Base-by-base conservation (phyloP, 2,888 invertebrate species). In the Torymus texanus region DNA sequence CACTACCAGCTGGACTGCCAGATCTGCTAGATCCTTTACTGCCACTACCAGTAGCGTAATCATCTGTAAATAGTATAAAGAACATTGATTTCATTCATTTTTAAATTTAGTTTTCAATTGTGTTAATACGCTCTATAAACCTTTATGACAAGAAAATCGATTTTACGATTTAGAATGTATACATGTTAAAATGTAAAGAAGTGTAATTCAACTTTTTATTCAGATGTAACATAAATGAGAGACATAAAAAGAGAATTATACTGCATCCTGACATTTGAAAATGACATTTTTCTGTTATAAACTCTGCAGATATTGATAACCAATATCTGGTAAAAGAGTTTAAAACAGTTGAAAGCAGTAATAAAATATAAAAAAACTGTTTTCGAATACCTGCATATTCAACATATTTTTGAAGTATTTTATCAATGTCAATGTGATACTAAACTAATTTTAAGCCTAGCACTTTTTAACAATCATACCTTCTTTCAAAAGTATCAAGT, bases 1-100 rank as follows among this genome's bases (percentile, higher is more conserved):
- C 92, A 83, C 92, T 92, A 53, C 88, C 91, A 8, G 90, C 90
- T 5, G 92, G 92, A 86, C 92, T 92, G 11, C 89, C 91, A 0
- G 91, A 91, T 78, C 92, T 86, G 81, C 92, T 91, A 0, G 91
- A 91, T 59, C 89, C 85, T 82, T 85, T 84, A 67, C 84, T 84
- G 62, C 81, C 84, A 74, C 79, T 81, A n/a, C 83, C 83, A 71
- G 51, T 58, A 50, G 81, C 73, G 51, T 84, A 81, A 50, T 84
- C 82, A 67, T 84, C 83, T 83, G 51, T 0, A 82, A 80, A 21
- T 59, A 61, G 10, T 55, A 70, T 16, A 65, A 70, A 21, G 65
- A 11, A 14, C 21, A 56, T 56, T 70, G 62, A 41, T 75, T 62
- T 16, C 66, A 24, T 66, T 21, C 5, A 41, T 41, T 41, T 41